Evolutionary conservation across 2,113 vertebrate genomes (phyloP).

Genomic region (Pionites leucogaster): DNA sequence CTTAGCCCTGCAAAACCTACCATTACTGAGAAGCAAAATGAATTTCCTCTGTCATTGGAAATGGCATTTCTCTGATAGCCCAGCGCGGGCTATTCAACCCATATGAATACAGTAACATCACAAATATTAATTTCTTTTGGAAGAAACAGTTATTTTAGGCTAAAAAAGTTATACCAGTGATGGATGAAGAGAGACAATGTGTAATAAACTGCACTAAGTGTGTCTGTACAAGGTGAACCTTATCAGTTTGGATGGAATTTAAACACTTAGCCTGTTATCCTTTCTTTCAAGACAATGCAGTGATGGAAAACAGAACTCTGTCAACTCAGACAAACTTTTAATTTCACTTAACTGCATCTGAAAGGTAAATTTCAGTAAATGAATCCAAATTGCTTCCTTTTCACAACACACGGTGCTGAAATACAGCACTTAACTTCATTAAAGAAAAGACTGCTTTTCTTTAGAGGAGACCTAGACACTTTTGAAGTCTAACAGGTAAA

Average conservation of each 20-base stretch:
- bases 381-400: constrained; percentile 72
- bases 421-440: constrained; percentile 72
- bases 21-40: neutral
- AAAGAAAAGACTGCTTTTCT: constrained; percentile 72
- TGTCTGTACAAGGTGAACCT: constrained; percentile 32
- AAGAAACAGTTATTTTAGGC: neutral
- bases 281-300: constrained; percentile 62
- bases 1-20: neutral
- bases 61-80: constrained; percentile 35
- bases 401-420: constrained; percentile 62
- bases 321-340: constrained; percentile 47
- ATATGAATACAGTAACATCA: constrained; percentile 13
- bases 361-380: constrained; percentile 74
- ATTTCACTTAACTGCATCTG: constrained; percentile 64
- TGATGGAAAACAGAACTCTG: constrained; percentile 66
- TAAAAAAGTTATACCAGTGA: neutral
- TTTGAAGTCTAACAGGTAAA: constrained; percentile 68
- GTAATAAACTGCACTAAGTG: constrained; percentile 36
- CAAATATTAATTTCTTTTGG: constrained; percentile 14
- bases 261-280: constrained; percentile 60
- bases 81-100: neutral
- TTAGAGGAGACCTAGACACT: constrained; percentile 62
- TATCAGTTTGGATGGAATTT: constrained; percentile 70
- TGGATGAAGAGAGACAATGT: constrained; percentile 46
- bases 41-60: constrained; percentile 16